Evolutionary conservation across 2,888 invertebrate genomes (phyloP).

Genomic region (Rhorus exstirpatorius): DNA sequence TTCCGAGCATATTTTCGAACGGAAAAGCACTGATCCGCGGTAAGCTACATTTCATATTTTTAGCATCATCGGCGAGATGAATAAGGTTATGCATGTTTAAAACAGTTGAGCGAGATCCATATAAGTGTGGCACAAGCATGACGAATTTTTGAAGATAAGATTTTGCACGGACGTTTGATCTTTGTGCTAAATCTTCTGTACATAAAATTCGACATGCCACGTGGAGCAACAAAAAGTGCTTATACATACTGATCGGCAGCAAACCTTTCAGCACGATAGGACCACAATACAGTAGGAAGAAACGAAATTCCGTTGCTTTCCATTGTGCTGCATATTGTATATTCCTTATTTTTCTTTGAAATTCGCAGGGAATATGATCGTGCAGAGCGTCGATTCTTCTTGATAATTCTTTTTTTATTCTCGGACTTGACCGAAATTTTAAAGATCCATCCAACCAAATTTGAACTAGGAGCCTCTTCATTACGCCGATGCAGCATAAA

Average conservation of each 20-base stretch:
- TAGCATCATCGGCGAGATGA: slow-evolving; percentile 67
- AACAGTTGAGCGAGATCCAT: slow-evolving; percentile 11
- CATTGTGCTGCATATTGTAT: slow-evolving; percentile 62
- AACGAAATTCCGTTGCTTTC: slow-evolving; percentile 74
- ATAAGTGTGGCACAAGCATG: slow-evolving; percentile 6
- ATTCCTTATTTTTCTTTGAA: slow-evolving; percentile 70
- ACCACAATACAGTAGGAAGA: slow-evolving; percentile 74
- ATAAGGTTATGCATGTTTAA: slow-evolving; percentile 78
- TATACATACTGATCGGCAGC: slow-evolving; percentile 61
- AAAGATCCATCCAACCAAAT: slow-evolving; percentile 33
- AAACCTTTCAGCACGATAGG: slow-evolving; percentile 70
- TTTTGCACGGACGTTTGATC: slow-evolving; percentile 17
- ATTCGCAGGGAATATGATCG: slow-evolving; percentile 70
- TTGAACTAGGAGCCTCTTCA: slow-evolving; percentile 49
- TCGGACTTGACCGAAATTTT: no score
- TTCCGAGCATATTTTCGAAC: slow-evolving; percentile 63
- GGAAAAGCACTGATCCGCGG: slow-evolving; percentile 57
- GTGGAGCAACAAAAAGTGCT: slow-evolving; percentile 74
- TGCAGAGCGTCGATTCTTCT: not conserved
- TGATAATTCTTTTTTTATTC: slow-evolving; percentile 5
- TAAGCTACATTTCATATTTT: slow-evolving; percentile 51
- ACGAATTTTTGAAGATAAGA: slow-evolving; percentile 45
- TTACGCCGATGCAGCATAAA: slow-evolving; percentile 62
- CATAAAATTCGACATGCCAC: slow-evolving; percentile 56
- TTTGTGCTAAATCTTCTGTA: not conserved